phyloP scores from a whole-genome alignment of 2,888 invertebrate genomes.

The Limnephilus rhombicus region DNA sequence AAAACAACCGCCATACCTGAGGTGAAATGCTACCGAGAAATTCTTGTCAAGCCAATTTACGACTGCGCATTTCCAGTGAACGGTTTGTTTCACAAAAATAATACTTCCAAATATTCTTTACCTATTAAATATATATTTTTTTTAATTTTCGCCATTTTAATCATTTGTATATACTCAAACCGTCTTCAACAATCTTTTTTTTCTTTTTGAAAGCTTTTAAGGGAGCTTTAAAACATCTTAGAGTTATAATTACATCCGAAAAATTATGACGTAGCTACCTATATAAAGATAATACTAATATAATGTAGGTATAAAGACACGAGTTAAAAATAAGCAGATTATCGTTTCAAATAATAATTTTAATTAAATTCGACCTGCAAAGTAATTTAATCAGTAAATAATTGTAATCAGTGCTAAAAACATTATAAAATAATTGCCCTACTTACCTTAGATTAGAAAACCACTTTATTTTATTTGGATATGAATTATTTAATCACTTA shows the following conservation, averaged over 20 bases:
- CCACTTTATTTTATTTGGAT: not conserved
- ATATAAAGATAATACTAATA: too few species aligned
- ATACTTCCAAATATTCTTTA: not conserved
- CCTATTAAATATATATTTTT: too few species aligned
- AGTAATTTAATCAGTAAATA: not conserved
- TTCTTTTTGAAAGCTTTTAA: too few species aligned
- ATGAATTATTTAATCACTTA: not conserved
- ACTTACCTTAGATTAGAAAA: not conserved
- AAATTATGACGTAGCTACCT: not conserved
- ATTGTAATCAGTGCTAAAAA: not conserved
- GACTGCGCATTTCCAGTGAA: not conserved
- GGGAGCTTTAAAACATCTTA: too few species aligned
- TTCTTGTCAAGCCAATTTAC: not conserved
- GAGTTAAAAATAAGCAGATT: not conserved
- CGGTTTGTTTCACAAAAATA: not conserved
- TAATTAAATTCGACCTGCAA: not conserved
- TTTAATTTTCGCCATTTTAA: too few species aligned
- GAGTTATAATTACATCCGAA: too few species aligned
- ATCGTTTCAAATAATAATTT: not conserved
- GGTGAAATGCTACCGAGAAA: not conserved
- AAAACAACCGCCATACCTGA: not conserved
- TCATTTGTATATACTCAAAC: too few species aligned
- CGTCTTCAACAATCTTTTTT: too few species aligned
- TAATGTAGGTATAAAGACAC: too few species aligned
- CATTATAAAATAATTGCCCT: not conserved